Evolutionary conservation across 2,113 vertebrate species (phyloP), one percentile per base, ranked within the genome.

Genomic region (Ptychochromis oligacanthus): DNA sequence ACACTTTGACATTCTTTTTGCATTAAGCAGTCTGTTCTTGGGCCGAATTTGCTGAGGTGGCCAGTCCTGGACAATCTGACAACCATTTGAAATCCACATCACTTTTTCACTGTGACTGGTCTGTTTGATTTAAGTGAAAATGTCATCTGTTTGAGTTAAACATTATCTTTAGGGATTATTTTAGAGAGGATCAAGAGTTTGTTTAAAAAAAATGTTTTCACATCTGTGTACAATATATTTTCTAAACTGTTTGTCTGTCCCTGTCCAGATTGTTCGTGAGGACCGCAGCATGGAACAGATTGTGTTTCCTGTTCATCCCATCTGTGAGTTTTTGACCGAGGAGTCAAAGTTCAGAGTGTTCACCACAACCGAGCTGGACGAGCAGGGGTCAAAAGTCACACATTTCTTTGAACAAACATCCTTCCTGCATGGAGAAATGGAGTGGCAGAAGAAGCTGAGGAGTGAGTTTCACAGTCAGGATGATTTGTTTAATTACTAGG

Each of bases 211-310:
- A n/a, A n/a, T n/a, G n/a, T 11, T 28, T 36, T 13, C 40, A 43
- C 36, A 2, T 28, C 15, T 15, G 22, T 18, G 43, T 7, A 0
- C 5, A 18, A 49, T 15, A 70, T 1, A 2, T 12, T 7, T 15
- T 52, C 43, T 20, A 52, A 28, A 7, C 43, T 31, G 20, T 10
- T 4, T 20, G 4, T 28, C 24, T 49, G 17, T 55, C 9, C 46
- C 74, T n/a, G 22, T 65, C 11, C 88, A 99, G 98, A 99, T 99
- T 1, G 98, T 99, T 24, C 96, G 98, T 10, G 96, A 97, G 56
- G 98, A 99, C 88, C 97, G 98, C 65, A 98, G 97, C 94, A 99
- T 99, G 98, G 98, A 99, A 95, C 97, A 99, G 96, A 99, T 99
- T 0, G 97, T 99, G 84, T 99, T 98, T 85, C 98, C 98, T 0